Percentiles rank a stretch among this genome's conserved stretches.
Conservation (phyloP, 2,888 invertebrate species). For the Ophion obscuratus region DNA sequence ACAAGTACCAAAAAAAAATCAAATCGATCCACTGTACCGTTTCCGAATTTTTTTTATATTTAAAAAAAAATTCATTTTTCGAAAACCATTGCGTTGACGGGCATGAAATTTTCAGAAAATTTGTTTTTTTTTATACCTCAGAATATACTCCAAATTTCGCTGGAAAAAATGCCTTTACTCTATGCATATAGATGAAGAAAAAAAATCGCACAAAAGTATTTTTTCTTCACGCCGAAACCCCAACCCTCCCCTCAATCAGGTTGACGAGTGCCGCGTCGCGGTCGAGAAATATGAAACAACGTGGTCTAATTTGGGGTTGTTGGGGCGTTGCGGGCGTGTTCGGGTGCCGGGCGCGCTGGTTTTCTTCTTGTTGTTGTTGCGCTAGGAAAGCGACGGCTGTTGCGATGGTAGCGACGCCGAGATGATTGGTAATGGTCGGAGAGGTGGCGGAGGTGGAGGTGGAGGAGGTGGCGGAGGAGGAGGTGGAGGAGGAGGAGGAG, state of each 20-base stretch:
- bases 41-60: no score
- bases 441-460: slow-evolving; percentile 75
- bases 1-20: no score
- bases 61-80: no score
- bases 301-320: slow-evolving; percentile 68
- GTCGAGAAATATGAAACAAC: slow-evolving; percentile 18
- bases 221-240: no score
- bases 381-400: slow-evolving; percentile 82
- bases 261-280: neutral
- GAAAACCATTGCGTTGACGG: no score
- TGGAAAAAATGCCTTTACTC: no score
- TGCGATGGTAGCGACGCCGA: slow-evolving; percentile 84
- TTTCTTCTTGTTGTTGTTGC: slow-evolving; percentile 67
- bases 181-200: no score
- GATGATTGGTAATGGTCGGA: slow-evolving; percentile 83
- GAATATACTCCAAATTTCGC: no score
- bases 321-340: slow-evolving; percentile 67
- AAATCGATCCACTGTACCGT: no score
- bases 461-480: slow-evolving; percentile 78
- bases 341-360: neutral
- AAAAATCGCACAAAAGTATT: no score
- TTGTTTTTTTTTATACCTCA: no score
- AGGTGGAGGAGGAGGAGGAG: slow-evolving; percentile 80
- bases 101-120: no score
- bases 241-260: neutral